phyloP scores from a whole-genome alignment of 2,113 vertebrate genomes.

The Corythornis vintsioides region DNA sequence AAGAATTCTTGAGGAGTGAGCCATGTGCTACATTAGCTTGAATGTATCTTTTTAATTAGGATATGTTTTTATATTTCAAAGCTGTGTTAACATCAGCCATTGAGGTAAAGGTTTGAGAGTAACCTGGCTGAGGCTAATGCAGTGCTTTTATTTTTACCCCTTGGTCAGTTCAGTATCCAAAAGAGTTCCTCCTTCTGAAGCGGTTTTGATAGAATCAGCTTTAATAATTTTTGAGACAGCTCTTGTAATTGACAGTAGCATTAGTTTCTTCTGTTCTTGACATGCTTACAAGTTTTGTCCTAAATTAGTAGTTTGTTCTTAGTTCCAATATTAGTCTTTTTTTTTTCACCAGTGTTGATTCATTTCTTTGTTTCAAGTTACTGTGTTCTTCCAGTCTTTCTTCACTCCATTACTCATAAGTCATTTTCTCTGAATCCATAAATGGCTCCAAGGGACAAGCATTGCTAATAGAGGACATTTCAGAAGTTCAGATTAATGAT shows the following conservation, averaged over 20 bases:
- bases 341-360: not conserved
- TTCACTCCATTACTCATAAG: not conserved
- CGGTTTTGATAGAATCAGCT: not conserved
- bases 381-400: not conserved
- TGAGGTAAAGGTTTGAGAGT: not conserved
- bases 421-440: slow-evolving; percentile 20
- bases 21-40: not conserved
- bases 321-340: not conserved
- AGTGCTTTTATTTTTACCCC: not conserved
- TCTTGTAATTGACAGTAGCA: not conserved
- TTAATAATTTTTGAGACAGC: not conserved
- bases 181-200: not conserved
- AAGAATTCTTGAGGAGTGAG: not conserved
- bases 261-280: not conserved
- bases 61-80: not conserved
- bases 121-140: not conserved
- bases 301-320: not conserved
- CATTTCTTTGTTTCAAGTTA: not conserved
- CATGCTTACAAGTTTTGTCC: not conserved
- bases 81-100: not conserved
- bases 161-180: not conserved
- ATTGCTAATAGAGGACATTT: slow-evolving; percentile 9
- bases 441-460: slow-evolving; percentile 2
- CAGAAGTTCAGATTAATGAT: slow-evolving; percentile 42
- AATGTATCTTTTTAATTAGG: not conserved